Percentiles rank a stretch among this genome's conserved stretches.
phyloP scores from a whole-genome alignment of 53 echinoderm and acorn worm species.

The Glandiceps talaboti region DNA sequence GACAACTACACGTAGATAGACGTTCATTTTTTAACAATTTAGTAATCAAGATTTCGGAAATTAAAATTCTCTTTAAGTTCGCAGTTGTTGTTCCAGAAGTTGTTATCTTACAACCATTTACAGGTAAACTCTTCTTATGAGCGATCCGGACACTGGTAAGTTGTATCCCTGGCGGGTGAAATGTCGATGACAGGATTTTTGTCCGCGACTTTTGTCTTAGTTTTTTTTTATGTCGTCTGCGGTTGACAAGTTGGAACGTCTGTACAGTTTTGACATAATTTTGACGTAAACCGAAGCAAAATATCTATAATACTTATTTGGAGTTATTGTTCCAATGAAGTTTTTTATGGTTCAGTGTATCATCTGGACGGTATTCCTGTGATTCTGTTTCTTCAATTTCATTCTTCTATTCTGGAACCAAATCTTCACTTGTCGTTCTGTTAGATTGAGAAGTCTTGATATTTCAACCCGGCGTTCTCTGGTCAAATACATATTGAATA shows the following conservation, averaged over 20 bases:
- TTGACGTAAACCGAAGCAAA: slow-evolving; percentile 20
- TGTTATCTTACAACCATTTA: too few species aligned
- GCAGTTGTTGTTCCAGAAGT: too few species aligned
- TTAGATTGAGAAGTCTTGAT: slow-evolving; percentile 69
- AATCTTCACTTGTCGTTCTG: slow-evolving; percentile 95
- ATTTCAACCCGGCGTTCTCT: slow-evolving; percentile 95
- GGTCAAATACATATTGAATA: slow-evolving; percentile 98
- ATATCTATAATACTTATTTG: slow-evolving; percentile 16
- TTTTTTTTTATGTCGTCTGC: slow-evolving; percentile 57
- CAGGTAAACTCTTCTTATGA: too few species aligned
- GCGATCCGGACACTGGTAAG: too few species aligned
- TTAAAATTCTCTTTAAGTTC: too few species aligned
- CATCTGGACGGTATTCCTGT: not conserved
- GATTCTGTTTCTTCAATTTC: slow-evolving; percentile 95
- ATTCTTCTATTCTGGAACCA: slow-evolving; percentile 94
- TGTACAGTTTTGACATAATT: slow-evolving; percentile 26
- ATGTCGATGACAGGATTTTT: too few species aligned
- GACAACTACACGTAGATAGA: too few species aligned
- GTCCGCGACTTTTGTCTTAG: too few species aligned
- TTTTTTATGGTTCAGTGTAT: not conserved
- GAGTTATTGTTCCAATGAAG: too few species aligned
- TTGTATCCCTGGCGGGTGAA: too few species aligned
- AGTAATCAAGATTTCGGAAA: too few species aligned
- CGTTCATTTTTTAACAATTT: too few species aligned
- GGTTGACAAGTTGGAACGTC: slow-evolving; percentile 24